Percentiles rank a stretch among this genome's conserved stretches.
These are phyloP conservation scores for Zelleria hepariella DNA, from an alignment of 2,888 invertebrate genomes.

Conservation along the genomic window DNA sequence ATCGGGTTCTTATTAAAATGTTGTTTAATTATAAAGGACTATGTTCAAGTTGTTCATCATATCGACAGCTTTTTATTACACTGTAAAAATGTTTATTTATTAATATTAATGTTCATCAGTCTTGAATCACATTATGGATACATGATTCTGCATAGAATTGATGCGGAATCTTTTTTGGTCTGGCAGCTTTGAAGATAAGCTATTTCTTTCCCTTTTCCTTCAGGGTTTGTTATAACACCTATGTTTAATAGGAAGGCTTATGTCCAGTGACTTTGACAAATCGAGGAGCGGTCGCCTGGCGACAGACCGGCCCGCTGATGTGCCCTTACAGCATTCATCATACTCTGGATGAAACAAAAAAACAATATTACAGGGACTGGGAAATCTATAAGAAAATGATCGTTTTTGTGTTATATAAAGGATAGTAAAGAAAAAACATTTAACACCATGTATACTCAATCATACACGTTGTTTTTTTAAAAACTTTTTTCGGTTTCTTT, in stretches of 20 bases:
- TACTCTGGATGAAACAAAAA: conserved; percentile 4
- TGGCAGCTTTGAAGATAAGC: neutral
- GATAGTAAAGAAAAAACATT: too few species aligned
- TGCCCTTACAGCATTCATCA: conserved; percentile 20
- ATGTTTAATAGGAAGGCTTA: neutral
- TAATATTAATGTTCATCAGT: neutral
- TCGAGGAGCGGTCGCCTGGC: conserved; percentile 40
- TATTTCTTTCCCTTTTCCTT: neutral
- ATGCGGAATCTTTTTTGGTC: neutral
- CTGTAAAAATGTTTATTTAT: neutral
- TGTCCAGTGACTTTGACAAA: conserved; percentile 57
- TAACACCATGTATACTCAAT: too few species aligned
- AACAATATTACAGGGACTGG: neutral
- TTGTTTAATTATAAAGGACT: neutral
- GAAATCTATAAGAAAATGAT: neutral
- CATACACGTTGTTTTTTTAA: too few species aligned
- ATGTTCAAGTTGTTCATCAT: neutral
- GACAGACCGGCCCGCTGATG: conserved; percentile 35
- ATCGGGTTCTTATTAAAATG: neutral
- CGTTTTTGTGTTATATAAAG: too few species aligned
- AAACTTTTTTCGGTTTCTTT: too few species aligned
- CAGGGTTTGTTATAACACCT: neutral
- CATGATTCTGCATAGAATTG: too few species aligned
- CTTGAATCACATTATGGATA: neutral
- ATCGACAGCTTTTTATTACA: neutral